Evolutionary conservation across 2,797 vertebrate genomes (phyloP).

Genomic region (Dicrostonyx torquatus): DNA sequence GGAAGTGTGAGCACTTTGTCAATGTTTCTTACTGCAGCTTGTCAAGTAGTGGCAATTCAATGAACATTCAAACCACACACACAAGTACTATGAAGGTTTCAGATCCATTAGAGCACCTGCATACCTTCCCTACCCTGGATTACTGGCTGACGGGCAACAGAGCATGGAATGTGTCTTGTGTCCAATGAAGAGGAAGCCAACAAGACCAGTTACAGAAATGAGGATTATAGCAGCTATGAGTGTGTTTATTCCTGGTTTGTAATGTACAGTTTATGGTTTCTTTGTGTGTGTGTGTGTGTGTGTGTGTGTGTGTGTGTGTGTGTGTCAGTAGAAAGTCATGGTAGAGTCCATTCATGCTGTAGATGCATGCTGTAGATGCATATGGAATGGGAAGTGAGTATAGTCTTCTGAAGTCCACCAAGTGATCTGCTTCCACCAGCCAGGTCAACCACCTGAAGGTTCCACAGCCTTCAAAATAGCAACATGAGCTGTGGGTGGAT

Average conservation of each 20-base stretch:
- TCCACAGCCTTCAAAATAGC: not conserved
- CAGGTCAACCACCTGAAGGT: not conserved
- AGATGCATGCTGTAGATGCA: too few species aligned
- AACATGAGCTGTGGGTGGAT: not conserved
- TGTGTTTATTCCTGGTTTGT: not conserved
- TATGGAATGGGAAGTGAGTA: not conserved
- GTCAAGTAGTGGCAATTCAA: not conserved
- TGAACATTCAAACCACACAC: not conserved
- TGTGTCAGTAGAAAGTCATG: not conserved
- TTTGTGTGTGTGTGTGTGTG: not conserved
- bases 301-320: not conserved
- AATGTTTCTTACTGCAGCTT: not conserved
- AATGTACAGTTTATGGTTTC: not conserved
- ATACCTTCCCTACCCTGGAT: not conserved
- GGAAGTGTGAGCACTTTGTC: not conserved
- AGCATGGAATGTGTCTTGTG: not conserved
- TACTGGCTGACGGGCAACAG: not conserved
- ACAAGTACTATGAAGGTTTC: not conserved
- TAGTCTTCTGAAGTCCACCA: not conserved
- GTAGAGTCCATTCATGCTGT: not conserved
- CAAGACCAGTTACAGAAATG: not conserved
- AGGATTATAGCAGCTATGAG: not conserved
- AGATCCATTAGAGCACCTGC: not conserved
- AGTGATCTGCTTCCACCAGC: not conserved
- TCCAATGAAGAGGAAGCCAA: not conserved